Conservation (phyloP, 2,113 vertebrate genomes). For the Chionomys nivalis region DNA sequence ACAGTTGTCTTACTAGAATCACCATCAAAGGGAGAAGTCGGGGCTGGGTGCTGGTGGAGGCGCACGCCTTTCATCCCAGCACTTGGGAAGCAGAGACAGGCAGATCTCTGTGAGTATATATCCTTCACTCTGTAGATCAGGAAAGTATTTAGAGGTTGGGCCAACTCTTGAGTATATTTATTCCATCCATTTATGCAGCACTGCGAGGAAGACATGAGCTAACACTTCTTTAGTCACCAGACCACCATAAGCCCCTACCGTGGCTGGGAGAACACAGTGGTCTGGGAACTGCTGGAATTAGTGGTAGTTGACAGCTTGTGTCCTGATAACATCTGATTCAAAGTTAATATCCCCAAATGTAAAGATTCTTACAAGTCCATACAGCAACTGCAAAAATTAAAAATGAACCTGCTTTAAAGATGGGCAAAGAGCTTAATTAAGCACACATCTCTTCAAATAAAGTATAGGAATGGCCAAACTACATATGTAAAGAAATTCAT, state of each 20-base stretch:
- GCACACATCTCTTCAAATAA: background rate
- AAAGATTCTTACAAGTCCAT: background rate
- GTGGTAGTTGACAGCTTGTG: background rate
- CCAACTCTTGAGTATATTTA: too few relatives aligned
- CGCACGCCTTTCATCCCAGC: too few relatives aligned
- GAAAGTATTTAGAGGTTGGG: background rate
- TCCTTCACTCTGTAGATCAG: background rate
- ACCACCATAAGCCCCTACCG: background rate
- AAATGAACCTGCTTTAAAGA: background rate
- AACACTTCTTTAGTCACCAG: background rate
- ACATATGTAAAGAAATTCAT: background rate
- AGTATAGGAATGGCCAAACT: background rate
- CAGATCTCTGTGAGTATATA: background rate
- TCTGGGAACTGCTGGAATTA: background rate
- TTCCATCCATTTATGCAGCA: background rate
- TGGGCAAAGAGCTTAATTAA: background rate
- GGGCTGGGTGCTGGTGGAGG: too few relatives aligned
- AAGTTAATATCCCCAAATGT: background rate
- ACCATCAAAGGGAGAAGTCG: background rate
- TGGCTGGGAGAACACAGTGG: background rate
- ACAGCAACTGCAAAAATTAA: background rate
- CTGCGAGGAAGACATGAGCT: background rate
- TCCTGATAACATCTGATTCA: background rate
- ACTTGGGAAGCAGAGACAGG: too few relatives aligned
- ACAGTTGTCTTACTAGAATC: background rate